Conservation (phyloP, 2,113 vertebrate species). For the Amblyopsis rosae region DNA sequence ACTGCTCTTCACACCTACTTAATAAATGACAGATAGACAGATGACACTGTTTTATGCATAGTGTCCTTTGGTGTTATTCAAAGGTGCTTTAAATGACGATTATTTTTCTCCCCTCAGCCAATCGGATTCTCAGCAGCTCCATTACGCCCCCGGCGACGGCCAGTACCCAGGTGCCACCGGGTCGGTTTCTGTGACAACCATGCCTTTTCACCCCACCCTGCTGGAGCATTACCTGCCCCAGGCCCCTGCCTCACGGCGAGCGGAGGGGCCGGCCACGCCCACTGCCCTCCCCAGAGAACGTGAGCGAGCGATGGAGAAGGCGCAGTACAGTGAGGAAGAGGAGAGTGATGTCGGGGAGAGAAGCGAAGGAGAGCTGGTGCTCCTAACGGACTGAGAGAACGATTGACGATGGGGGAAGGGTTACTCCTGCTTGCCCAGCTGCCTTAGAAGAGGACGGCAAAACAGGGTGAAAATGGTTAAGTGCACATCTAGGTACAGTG, state of each 20-base stretch:
- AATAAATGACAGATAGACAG: too few relatives aligned
- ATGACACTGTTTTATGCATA: too few relatives aligned
- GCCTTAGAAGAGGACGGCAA: neutral
- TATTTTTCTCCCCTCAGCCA: slow-evolving; percentile 71
- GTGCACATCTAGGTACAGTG: neutral
- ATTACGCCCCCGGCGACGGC: slow-evolving; percentile 77
- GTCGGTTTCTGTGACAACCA: slow-evolving; percentile 72
- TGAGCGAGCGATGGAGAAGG: slow-evolving; percentile 65
- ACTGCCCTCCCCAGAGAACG: slow-evolving; percentile 41
- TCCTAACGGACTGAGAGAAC: slow-evolving; percentile 86
- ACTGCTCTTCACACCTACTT: too few relatives aligned
- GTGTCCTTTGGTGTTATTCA: too few relatives aligned
- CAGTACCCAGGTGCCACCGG: slow-evolving; percentile 75
- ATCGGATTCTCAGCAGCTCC: slow-evolving; percentile 82
- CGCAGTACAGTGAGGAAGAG: slow-evolving; percentile 88
- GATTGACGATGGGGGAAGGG: neutral
- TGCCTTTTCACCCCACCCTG: slow-evolving; percentile 80
- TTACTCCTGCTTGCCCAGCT: neutral
- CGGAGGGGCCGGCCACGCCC: slow-evolving; percentile 72
- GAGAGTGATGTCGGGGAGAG: slow-evolving; percentile 89
- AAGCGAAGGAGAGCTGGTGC: slow-evolving; percentile 92
- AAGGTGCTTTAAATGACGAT: slow-evolving; percentile 17
- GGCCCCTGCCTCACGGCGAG: slow-evolving; percentile 61
- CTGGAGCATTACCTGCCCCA: slow-evolving; percentile 88
- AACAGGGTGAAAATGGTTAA: neutral